A percentile compares a stretch with the other conserved stretches of the same genome.
These are phyloP conservation scores for Odontamblyopus lacepedii DNA, from an alignment of 2,797 vertebrate species.

Conservation along the genomic window DNA sequence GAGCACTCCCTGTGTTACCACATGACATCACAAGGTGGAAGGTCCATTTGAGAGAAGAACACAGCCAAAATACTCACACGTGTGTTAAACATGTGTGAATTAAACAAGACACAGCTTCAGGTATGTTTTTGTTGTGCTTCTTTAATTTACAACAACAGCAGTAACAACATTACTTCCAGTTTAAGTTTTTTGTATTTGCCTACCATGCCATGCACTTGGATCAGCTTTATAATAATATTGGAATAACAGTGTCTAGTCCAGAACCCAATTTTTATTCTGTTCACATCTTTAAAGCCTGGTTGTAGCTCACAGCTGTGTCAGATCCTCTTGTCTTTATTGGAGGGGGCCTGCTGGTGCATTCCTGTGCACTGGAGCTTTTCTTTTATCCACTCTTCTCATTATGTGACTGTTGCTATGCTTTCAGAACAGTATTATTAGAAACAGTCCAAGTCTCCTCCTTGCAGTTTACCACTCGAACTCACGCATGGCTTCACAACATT, in stretches of 20 bases:
- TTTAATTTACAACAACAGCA: too few relatives aligned
- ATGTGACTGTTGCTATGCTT: slow-evolving; percentile 15
- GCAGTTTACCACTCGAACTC: slow-evolving; percentile 28
- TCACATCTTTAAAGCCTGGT: slow-evolving; percentile 15
- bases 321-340: slow-evolving; percentile 16
- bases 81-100: too few relatives aligned
- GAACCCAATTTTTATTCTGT: not conserved
- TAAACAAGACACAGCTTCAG: too few relatives aligned
- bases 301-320: slow-evolving; percentile 25
- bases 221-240: not conserved
- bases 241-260: not conserved
- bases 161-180: too few relatives aligned
- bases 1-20: too few relatives aligned
- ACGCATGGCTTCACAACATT: slow-evolving; percentile 25
- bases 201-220: too few relatives aligned
- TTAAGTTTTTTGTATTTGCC: too few relatives aligned
- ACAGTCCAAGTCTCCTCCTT: slow-evolving; percentile 39
- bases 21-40: too few relatives aligned
- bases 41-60: too few relatives aligned
- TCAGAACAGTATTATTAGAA: slow-evolving; percentile 35
- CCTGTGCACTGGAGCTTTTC: slow-evolving; percentile 21
- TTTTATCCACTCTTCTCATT: slow-evolving; percentile 1
- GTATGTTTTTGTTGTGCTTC: not conserved
- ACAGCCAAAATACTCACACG: too few relatives aligned
- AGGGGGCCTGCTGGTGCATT: slow-evolving; percentile 12